phyloP scores from a whole-genome alignment of 2,888 invertebrate species.

The Sarcophaga subvicina region DNA sequence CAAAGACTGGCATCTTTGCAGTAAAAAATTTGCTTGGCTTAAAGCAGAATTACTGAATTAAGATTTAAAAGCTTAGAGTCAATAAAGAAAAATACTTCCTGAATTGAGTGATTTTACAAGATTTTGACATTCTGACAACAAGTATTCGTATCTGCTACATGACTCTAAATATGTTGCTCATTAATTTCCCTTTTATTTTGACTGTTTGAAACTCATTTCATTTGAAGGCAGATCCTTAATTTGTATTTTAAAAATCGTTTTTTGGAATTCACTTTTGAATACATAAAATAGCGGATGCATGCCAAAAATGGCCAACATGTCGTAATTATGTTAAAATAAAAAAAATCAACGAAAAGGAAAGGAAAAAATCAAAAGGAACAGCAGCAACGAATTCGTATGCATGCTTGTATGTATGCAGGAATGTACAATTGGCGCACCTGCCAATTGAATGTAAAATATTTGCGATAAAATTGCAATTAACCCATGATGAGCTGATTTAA shows the following conservation, averaged over 20 bases:
- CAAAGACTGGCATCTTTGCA: no score
- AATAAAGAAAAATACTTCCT: no score
- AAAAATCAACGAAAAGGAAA: not conserved
- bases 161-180: conserved; percentile 24
- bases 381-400: no score
- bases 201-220: not conserved
- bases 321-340: conserved; percentile 54
- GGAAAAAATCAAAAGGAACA: not conserved
- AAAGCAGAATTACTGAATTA: no score
- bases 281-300: conserved; percentile 51
- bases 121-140: not conserved
- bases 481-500: not conserved
- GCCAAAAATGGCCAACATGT: conserved; percentile 49
- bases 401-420: not conserved
- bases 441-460: conserved; percentile 45
- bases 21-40: no score
- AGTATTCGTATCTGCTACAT: conserved; percentile 20
- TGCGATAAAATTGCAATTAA: conserved; percentile 27
- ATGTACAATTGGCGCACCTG: conserved; percentile 53
- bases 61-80: no score
- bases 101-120: no score
- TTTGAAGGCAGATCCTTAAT: conserved; percentile 1
- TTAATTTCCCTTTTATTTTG: conserved; percentile 28
- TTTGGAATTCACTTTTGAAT: conserved; percentile 21
- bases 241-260: conserved; percentile 2